phyloP scores from a whole-genome alignment of 1,140 invertebrate species.

The Cataglyphis hispanica region DNA sequence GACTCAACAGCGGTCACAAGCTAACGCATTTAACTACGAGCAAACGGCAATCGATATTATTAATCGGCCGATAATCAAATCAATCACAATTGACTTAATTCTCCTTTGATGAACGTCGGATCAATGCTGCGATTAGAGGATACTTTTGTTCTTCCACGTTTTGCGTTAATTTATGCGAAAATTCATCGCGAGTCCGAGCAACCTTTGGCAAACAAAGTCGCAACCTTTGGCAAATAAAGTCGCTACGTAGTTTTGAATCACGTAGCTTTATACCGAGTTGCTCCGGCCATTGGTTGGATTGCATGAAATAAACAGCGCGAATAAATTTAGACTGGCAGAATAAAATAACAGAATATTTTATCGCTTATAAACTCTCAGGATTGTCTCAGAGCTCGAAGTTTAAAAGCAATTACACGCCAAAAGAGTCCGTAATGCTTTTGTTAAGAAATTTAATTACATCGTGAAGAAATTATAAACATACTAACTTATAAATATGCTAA shows the following conservation, averaged over 20 bases:
- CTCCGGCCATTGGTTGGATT: background rate
- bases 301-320: background rate
- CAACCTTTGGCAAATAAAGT: constrained; percentile 26
- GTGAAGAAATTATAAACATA: background rate
- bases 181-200: constrained; percentile 49
- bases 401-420: background rate
- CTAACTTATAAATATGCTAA: background rate
- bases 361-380: background rate
- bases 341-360: constrained; percentile 3
- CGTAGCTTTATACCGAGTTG: constrained; percentile 2
- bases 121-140: constrained; percentile 48
- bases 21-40: constrained; percentile 73
- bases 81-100: constrained; percentile 74
- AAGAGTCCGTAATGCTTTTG: background rate
- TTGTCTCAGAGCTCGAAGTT: background rate
- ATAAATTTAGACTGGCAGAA: background rate
- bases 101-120: constrained; percentile 72
- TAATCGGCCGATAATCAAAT: constrained; percentile 75
- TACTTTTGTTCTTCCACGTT: constrained; percentile 52
- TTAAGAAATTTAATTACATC: background rate
- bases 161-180: constrained; percentile 32
- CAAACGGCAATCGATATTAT: constrained; percentile 68
- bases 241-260: constrained; percentile 4
- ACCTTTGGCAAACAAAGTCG: constrained; percentile 41
- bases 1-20: constrained; percentile 67